These are phyloP conservation scores for Atta texana DNA, from an alignment of 1,140 invertebrate species.

Conservation along the genomic window DNA sequence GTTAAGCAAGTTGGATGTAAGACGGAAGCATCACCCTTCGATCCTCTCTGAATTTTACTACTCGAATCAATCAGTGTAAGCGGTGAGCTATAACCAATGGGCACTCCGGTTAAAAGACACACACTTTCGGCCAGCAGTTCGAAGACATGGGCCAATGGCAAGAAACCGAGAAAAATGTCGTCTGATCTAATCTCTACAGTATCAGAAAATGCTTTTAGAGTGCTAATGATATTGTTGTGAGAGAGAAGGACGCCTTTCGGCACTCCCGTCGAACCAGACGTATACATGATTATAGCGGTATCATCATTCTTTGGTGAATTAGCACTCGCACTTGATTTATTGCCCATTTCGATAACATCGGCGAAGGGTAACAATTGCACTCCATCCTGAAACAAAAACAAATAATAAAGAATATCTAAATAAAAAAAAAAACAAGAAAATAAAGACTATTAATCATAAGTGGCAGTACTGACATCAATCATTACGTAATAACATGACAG, in stretches of 20 bases:
- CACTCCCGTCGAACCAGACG: constrained; percentile 96
- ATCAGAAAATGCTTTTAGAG: constrained; percentile 95
- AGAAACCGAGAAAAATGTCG: constrained; percentile 97
- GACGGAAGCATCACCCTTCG: constrained; percentile 95
- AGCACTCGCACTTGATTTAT: constrained; percentile 79
- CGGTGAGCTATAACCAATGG: constrained; percentile 98
- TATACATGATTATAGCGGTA: constrained; percentile 98
- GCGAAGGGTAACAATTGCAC: constrained; percentile 79
- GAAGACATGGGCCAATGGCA: constrained; percentile 98
- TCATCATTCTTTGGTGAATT: constrained; percentile 90
- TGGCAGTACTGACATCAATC: not conserved
- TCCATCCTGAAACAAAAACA: constrained; percentile 73
- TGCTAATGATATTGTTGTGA: constrained; percentile 96
- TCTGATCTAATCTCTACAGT: constrained; percentile 90
- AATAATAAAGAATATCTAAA: not conserved
- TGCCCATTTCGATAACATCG: constrained; percentile 78
- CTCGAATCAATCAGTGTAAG: constrained; percentile 98
- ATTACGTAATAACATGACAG: constrained; percentile 29
- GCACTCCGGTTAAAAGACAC: constrained; percentile 93
- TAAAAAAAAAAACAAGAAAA: not conserved
- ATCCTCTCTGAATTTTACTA: constrained; percentile 97
- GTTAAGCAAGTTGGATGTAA: constrained; percentile 97
- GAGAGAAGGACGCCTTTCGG: constrained; percentile 95
- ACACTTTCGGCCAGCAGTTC: constrained; percentile 94
- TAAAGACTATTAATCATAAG: not conserved